phyloP scores from a whole-genome alignment of 2,888 invertebrate species.

The Eueremaeus valkanovi region DNA sequence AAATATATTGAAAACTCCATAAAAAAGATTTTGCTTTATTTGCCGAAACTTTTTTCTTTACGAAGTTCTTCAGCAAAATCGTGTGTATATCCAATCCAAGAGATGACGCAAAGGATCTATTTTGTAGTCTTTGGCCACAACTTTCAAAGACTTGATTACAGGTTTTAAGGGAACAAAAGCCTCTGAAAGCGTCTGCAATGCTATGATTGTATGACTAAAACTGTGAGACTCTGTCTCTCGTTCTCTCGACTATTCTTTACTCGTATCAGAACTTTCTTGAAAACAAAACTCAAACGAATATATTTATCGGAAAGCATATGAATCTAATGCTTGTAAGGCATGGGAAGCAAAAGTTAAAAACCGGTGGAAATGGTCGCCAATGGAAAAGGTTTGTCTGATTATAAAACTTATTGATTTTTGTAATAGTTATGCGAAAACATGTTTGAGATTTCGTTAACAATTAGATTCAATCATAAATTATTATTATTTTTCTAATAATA shows the following conservation, averaged over 20 bases:
- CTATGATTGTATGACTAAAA: background rate
- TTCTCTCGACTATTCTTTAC: background rate
- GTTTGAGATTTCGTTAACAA: too few species aligned
- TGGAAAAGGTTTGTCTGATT: background rate
- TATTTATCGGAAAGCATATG: background rate
- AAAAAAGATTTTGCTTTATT: background rate
- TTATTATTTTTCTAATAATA: too few species aligned
- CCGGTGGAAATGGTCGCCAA: background rate
- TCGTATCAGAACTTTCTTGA: background rate
- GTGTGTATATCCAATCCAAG: background rate
- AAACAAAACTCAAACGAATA: background rate
- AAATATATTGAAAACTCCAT: too few species aligned
- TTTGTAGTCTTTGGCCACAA: background rate
- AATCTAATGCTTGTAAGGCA: background rate
- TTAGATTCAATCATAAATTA: too few species aligned
- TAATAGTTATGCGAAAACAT: too few species aligned
- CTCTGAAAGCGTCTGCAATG: background rate
- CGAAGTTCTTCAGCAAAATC: too few species aligned
- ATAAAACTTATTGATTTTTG: too few species aligned
- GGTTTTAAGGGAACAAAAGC: background rate
- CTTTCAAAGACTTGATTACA: constrained; percentile 1
- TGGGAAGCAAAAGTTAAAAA: background rate
- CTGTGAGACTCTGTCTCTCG: background rate
- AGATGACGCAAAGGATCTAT: background rate
- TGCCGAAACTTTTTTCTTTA: too few species aligned